Conservation (phyloP, 2,797 vertebrate species). For the Gymnodraco acuticeps region DNA sequence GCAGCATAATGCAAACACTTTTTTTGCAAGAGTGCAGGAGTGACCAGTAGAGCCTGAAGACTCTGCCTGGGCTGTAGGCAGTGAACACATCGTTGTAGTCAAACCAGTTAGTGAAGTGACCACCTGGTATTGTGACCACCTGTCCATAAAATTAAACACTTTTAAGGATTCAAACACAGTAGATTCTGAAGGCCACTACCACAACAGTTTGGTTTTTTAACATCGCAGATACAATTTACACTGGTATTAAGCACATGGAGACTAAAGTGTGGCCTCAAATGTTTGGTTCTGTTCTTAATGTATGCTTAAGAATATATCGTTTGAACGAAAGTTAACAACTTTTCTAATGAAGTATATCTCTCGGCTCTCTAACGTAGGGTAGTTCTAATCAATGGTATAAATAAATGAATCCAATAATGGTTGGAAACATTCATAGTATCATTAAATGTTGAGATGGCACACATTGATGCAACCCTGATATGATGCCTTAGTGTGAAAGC, state of each 20-base stretch:
- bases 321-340: not conserved
- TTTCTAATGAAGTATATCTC: not conserved
- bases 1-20: not conserved
- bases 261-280: not conserved
- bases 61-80: not conserved
- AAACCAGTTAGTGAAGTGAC: constrained; percentile 24
- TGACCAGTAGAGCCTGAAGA: not conserved
- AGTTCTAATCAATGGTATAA: not conserved
- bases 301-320: no score
- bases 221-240: not conserved
- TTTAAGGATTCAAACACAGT: not conserved
- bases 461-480: not conserved
- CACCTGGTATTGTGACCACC: constrained; percentile 18
- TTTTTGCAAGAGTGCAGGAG: not conserved
- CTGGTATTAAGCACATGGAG: not conserved
- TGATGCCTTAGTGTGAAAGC: not conserved
- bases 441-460: not conserved
- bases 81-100: constrained; percentile 12
- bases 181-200: not conserved
- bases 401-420: not conserved
- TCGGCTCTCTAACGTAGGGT: not conserved
- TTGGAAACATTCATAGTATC: not conserved
- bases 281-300: not conserved
- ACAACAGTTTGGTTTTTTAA: not conserved
- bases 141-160: not conserved